Base-by-base conservation (phyloP, 2,797 vertebrate species). In the Nyctalus aviator region DNA sequence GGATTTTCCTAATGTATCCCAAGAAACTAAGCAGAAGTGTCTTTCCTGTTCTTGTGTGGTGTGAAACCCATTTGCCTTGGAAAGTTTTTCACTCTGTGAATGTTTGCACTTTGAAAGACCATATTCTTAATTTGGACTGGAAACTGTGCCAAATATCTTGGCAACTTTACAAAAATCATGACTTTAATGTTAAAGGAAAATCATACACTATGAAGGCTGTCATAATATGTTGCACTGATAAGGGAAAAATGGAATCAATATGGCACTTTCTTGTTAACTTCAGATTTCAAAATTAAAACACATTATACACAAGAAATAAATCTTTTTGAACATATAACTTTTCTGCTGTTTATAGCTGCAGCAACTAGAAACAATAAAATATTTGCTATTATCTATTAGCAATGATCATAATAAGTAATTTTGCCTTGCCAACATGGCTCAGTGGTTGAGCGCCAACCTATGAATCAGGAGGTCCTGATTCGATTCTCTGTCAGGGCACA, bases 101-200 rank as follows among this genome's bases (percentile, higher is more conserved):
- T 95, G 53, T 92, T 90, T 90, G 59, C 57, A 82, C 86, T 94
- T 94, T 75, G 84, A 93, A 93, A 96, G 84, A 95, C 86, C 90
- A 82, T 94, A 72, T 94, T 96, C 83, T 75, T 97, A 96, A 98
- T 97, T 95, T 96, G 97, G 96, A 87, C 83, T 96, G 94, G 95
- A 95, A 97, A 94, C 94, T 84, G 37, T 97, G 94, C 93, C 94
- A 96, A 97, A 96, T 95, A 90, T 87, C 94, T 95, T 96, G 96
- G 94, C 90, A 95, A 94, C 37, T 86, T 96, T 96, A 96, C 96
- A 93, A 82, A 96, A 96, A 95, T 95, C 90, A 62, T 78, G 83
- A 27, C 25, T 94, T 95, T 94, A 88, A 83, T 92, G 69, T 90
- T 93, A 95, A 94, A 83, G 35, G 66, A 93, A 96, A 94, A 44